Evolutionary conservation across 2,888 invertebrate species (phyloP).

Genomic region (Drosophila siamana): DNA sequence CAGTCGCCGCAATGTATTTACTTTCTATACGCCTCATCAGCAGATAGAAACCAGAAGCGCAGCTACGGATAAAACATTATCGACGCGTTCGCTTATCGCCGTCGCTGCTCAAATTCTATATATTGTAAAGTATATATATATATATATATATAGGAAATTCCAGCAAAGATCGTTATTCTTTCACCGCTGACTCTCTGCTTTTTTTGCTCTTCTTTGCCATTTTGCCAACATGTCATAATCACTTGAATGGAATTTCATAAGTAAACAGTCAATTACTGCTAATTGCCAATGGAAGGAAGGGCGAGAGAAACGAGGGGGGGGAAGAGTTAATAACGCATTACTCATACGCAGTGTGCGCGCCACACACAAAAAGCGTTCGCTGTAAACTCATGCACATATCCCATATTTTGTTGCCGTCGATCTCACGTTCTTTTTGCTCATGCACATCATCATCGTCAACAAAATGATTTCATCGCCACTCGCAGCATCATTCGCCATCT

Average conservation of each 20-base stretch:
- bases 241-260: constrained; percentile 44
- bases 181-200: no score
- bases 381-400: constrained; percentile 12
- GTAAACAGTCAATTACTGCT: constrained; percentile 20
- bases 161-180: no score
- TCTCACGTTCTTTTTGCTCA: constrained; percentile 15
- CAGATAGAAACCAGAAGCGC: no score
- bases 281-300: constrained; percentile 24
- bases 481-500: constrained; percentile 1
- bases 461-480: constrained; percentile 44
- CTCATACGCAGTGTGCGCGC: constrained; percentile 50
- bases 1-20: no score
- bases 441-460: not conserved
- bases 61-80: no score
- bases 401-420: constrained; percentile 2
- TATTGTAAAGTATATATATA: no score
- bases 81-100: no score
- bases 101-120: no score
- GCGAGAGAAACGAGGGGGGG: not conserved
- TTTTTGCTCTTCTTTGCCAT: not conserved
- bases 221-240: constrained; percentile 20
- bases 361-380: constrained; percentile 8
- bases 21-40: no score
- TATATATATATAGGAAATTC: no score
- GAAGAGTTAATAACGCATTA: constrained; percentile 28